Conservation (phyloP, 2,888 invertebrate genomes). For the Clivina fossor region DNA sequence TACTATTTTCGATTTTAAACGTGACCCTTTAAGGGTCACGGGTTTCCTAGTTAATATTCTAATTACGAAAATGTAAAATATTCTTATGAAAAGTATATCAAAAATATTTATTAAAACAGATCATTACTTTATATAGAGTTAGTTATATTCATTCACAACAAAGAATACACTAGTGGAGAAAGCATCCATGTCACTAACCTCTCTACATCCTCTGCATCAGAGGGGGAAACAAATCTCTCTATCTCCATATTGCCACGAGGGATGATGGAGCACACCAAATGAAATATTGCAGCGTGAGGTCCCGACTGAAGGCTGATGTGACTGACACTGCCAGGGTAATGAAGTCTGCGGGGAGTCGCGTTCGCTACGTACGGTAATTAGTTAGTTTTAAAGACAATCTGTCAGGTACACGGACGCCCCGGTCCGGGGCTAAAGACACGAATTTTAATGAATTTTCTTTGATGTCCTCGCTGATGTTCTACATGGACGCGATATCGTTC, state of each 20-base stretch:
- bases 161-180: not conserved
- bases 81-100: too few species aligned
- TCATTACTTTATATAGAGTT: too few species aligned
- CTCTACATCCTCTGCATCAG: constrained; percentile 1
- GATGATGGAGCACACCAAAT: not conserved
- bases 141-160: too few species aligned
- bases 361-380: too few species aligned
- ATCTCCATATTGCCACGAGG: not conserved
- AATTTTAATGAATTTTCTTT: constrained; percentile 17
- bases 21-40: too few species aligned
- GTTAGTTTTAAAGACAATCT: constrained; percentile 9
- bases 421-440: constrained; percentile 12
- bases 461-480: constrained; percentile 5
- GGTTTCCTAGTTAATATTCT: too few species aligned
- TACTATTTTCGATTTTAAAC: too few species aligned
- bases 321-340: constrained; percentile 20
- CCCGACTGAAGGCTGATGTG: not conserved
- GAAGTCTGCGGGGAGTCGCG: constrained; percentile 21
- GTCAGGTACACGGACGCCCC: constrained; percentile 13
- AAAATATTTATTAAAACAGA: too few species aligned
- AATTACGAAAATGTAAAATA: too few species aligned
- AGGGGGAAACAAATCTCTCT: too few species aligned
- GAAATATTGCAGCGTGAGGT: constrained; percentile 16
- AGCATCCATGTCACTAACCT: not conserved
- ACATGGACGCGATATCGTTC: too few species aligned